A percentile compares a stretch with the other conserved stretches of the same genome.
Conservation (phyloP, 2,797 vertebrate genomes). For the Parauchenoglanis punctatus region DNA sequence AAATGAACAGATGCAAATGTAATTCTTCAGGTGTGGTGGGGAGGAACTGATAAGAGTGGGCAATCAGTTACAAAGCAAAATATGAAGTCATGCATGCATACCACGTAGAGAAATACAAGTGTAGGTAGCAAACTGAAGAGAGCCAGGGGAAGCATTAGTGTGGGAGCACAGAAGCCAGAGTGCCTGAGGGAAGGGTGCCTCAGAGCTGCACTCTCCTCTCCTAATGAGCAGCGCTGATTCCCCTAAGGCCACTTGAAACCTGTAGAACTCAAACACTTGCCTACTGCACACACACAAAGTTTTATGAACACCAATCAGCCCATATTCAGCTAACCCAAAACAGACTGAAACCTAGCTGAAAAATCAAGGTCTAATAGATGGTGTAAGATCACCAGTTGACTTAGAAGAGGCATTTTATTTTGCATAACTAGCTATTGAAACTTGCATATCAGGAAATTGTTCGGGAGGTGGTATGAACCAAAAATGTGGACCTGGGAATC, state of each 20-base stretch:
- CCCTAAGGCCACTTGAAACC: constrained; percentile 32
- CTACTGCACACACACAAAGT: background rate
- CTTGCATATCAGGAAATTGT: background rate
- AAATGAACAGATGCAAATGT: background rate
- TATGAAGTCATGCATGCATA: background rate
- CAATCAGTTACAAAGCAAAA: background rate
- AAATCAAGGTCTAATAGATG: background rate
- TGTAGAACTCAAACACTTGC: constrained; percentile 4
- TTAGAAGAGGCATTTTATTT: background rate
- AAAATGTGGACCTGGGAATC: background rate
- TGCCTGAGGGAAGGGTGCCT: constrained; percentile 44
- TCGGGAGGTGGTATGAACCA: background rate
- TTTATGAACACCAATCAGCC: background rate
- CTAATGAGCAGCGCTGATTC: constrained; percentile 46
- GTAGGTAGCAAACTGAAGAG: constrained; percentile 26
- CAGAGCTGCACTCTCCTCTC: constrained; percentile 29
- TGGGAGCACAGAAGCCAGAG: constrained; percentile 13
- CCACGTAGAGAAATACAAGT: background rate
- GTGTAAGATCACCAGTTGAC: background rate
- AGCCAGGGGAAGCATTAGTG: constrained; percentile 34
- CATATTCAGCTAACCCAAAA: too few relatives aligned
- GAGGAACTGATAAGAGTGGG: background rate
- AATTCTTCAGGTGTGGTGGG: background rate
- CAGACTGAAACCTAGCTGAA: too few relatives aligned
- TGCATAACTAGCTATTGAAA: background rate